Evolutionary conservation across 2,888 invertebrate genomes (phyloP).

Genomic region (Agapostemon virescens): DNA sequence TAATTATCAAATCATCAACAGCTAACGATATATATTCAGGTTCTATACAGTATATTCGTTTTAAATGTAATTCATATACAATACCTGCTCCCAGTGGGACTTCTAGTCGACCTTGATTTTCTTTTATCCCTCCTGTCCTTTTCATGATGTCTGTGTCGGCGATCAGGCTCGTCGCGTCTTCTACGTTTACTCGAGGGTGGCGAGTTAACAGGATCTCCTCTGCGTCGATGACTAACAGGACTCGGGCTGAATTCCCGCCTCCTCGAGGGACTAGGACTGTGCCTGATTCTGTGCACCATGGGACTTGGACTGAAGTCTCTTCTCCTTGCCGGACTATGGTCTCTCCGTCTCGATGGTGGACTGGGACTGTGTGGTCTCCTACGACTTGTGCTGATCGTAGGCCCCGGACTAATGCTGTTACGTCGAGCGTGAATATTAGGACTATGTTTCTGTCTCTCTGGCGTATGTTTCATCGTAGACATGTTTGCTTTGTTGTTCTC

Average conservation of each 20-base stretch:
- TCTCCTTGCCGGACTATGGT: constrained; percentile 74
- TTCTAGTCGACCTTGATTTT: constrained; percentile 78
- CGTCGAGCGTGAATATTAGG: constrained; percentile 68
- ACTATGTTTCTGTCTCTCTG: constrained; percentile 67
- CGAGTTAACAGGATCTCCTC: constrained; percentile 76
- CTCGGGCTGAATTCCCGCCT: constrained; percentile 76
- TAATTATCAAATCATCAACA: not conserved
- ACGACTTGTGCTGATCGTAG: constrained; percentile 61
- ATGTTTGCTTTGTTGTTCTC: constrained; percentile 62
- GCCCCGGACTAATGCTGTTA: constrained; percentile 66
- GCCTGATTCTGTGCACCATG: constrained; percentile 72
- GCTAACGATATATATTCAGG: not conserved
- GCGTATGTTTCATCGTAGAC: constrained; percentile 64
- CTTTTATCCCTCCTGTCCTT: constrained; percentile 81
- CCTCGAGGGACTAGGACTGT: constrained; percentile 75
- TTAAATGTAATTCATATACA: constrained; percentile 14
- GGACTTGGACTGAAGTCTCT: constrained; percentile 76
- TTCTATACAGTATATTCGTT: not conserved
- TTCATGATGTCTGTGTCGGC: constrained; percentile 81
- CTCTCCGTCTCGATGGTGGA: constrained; percentile 74
- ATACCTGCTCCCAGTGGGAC: constrained; percentile 75
- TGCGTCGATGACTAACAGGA: constrained; percentile 71
- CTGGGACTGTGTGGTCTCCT: constrained; percentile 78
- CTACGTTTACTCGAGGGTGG: constrained; percentile 79
- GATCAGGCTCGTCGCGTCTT: constrained; percentile 79